Base-by-base conservation (phyloP, 2,888 invertebrate genomes). In the Acronicta alni region DNA sequence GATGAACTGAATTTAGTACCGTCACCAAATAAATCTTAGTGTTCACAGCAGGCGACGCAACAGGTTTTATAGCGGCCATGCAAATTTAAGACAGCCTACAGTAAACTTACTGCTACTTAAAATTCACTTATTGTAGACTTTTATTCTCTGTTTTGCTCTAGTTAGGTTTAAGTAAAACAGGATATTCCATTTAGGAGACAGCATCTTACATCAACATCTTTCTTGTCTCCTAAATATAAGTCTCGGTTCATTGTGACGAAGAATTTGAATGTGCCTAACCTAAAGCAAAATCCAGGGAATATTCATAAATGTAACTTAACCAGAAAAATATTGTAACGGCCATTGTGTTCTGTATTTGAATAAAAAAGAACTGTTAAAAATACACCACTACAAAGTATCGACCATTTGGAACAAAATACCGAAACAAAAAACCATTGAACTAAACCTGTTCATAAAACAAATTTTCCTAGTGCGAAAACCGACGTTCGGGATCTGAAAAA, bases 381-480 rank as follows among this genome's bases (percentile, higher is more conserved):
- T 43, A 43, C 9, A 30, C 48, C 8, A 15, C 48, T 18, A 42
- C 42, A 43, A 49, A 71, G 39, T 52, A 42, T 26, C 39, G 20
- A 44, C 55, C 15, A 57, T 43, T 39, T 14, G 16, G 30, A 64
- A 51, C 35, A 18, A 18, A 57, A 41, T 43, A 60, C 42, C 37
- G 46, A 47, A 60, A 62, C 37, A 55, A 57, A 57, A 57, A 52
- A 18, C 51, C 54, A 46, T 58, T 43, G 43, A 41, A 52, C 61
- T 69, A 67, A 69, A 57, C 54, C 73, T 55, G 74, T 69, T 61
- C 73, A 69, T 76, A 63, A 73, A 74, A 74, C 74, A 74, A 74
- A 74, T 69, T 66, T 69, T 56, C 65, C 52, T 53, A 62, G 60
- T 53, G 60, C 46, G 62, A 65, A 72, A 75, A 68, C 72, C 60